phyloP scores from a whole-genome alignment of 2,797 vertebrate genomes.

The Psittacula derbiana region DNA sequence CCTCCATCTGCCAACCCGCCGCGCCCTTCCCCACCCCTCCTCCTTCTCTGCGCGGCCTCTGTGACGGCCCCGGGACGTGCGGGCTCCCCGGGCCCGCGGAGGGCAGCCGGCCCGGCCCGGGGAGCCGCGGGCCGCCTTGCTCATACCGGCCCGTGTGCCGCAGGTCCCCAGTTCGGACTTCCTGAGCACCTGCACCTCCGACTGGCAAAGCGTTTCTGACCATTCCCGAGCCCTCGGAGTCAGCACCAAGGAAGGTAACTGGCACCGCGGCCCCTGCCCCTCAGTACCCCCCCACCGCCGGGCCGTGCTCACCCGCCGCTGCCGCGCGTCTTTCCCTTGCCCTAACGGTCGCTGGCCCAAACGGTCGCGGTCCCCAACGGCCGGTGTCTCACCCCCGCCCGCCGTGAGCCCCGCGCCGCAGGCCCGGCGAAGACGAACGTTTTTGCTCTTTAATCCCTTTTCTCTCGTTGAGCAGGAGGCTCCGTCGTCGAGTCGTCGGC shows the following conservation, averaged over 20 bases:
- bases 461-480: conserved; percentile 70
- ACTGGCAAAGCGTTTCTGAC: conserved; percentile 85
- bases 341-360: not conserved
- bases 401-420: not conserved
- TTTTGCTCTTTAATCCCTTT: not conserved
- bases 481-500: conserved; percentile 80
- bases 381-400: not conserved
- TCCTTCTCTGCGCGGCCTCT: not conserved
- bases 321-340: not conserved
- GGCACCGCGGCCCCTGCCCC: not conserved
- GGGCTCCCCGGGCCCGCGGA: not conserved
- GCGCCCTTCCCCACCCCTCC: not conserved
- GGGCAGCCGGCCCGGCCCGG: not conserved
- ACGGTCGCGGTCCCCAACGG: not conserved
- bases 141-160: not conserved
- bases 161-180: conserved; percentile 80
- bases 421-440: not conserved
- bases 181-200: conserved; percentile 82
- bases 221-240: conserved; percentile 85
- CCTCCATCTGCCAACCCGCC: not conserved
- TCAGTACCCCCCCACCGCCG: not conserved
- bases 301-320: not conserved
- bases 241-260: conserved; percentile 86
- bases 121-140: not conserved
- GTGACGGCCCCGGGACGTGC: not conserved